Percentiles rank a stretch among this genome's conserved stretches.
phyloP scores from a whole-genome alignment of 2,797 vertebrate genomes.

The Artibeus lituratus region DNA sequence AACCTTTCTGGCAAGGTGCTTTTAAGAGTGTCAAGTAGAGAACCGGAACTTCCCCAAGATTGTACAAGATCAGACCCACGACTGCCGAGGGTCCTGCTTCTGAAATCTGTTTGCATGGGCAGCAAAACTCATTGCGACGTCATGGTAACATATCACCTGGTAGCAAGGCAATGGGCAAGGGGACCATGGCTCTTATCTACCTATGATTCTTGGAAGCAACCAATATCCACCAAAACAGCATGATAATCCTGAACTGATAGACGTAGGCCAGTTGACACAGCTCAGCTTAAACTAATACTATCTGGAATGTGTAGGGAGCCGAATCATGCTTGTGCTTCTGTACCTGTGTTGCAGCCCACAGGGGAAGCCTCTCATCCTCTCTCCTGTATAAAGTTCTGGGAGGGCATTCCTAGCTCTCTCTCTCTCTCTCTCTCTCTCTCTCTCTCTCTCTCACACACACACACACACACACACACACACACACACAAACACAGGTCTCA shows the following conservation, averaged over 20 bases:
- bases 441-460: not conserved
- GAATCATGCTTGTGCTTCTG: not conserved
- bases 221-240: not conserved
- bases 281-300: not conserved
- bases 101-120: not conserved
- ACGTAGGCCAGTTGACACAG: not conserved
- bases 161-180: not conserved
- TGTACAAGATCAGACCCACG: not conserved
- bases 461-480: not conserved
- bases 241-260: not conserved
- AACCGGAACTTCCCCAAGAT: not conserved
- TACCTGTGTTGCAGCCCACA: not conserved
- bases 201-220: not conserved
- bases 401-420: not conserved
- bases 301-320: not conserved
- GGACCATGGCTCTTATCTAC: not conserved
- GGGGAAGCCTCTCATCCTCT: not conserved
- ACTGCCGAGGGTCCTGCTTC: not conserved
- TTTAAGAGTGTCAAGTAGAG: not conserved
- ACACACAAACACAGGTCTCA: not conserved
- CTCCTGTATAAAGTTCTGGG: not conserved
- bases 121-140: not conserved
- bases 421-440: not conserved
- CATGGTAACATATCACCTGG: not conserved
- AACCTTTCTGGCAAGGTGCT: not conserved